Evolutionary conservation across 2,113 vertebrate genomes (phyloP).

Genomic region (Hucho hucho): DNA sequence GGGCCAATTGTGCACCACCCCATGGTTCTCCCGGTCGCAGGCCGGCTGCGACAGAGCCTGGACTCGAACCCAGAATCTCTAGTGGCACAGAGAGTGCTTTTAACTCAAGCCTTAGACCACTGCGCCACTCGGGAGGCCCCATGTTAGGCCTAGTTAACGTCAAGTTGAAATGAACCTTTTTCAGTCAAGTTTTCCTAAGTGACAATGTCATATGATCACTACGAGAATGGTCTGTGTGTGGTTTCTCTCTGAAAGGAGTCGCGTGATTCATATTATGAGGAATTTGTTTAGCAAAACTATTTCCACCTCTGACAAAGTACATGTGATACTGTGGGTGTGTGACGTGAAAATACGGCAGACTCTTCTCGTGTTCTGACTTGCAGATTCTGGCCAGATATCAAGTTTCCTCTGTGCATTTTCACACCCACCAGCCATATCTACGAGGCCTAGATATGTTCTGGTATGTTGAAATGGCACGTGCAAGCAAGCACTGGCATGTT

Average conservation of each 20-base stretch:
- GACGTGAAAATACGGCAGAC: background rate
- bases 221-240: background rate
- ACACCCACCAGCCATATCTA: background rate
- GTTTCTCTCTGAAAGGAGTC: background rate
- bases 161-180: no score
- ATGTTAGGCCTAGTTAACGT: no score
- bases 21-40: no score
- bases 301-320: slow-evolving; percentile 27
- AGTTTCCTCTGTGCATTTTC: background rate
- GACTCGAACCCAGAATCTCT: no score
- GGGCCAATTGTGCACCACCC: no score
- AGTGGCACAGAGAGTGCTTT: no score
- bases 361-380: background rate
- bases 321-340: background rate
- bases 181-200: no score
- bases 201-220: no score
- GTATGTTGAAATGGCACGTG: background rate
- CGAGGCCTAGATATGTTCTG: background rate
- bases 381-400: background rate
- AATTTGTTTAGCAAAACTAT: slow-evolving; percentile 29
- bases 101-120: no score
- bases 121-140: no score
- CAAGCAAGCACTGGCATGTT: background rate
- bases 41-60: no score
- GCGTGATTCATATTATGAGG: background rate